Percentiles rank a stretch among this genome's conserved stretches.
phyloP scores from a whole-genome alignment of 2,888 invertebrate genomes.

The Glyphotaelius pellucidus region DNA sequence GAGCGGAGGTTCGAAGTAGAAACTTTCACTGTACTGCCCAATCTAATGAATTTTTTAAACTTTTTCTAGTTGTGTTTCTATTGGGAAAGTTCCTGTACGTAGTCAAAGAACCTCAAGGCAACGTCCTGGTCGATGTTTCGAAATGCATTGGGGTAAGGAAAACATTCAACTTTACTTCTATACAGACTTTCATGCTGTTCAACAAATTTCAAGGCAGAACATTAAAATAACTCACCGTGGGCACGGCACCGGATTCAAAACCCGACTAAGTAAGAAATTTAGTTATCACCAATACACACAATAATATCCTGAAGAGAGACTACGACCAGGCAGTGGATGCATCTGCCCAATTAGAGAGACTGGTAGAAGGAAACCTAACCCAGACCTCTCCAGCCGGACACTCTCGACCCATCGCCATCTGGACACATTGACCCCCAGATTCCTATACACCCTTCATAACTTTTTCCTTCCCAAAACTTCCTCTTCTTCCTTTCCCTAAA shows the following conservation, averaged over 20 bases:
- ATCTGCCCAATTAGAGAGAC: too few relatives aligned
- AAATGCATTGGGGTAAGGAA: constrained; percentile 87
- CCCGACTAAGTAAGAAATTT: too few relatives aligned
- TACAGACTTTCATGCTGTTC: neutral
- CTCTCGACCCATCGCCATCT: too few relatives aligned
- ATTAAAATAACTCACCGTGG: neutral
- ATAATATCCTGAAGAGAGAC: neutral
- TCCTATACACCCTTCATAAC: too few relatives aligned
- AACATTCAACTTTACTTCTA: neutral
- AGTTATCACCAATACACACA: neutral
- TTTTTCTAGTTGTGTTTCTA: constrained; percentile 85
- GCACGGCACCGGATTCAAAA: neutral
- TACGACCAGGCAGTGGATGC: neutral
- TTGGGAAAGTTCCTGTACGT: constrained; percentile 87
- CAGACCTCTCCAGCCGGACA: too few relatives aligned
- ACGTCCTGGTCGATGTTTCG: constrained; percentile 87
- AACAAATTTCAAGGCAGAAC: neutral
- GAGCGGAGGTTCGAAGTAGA: neutral
- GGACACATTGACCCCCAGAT: too few relatives aligned
- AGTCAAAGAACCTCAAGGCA: constrained; percentile 88
- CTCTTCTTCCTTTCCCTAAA: too few relatives aligned
- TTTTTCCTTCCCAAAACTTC: too few relatives aligned
- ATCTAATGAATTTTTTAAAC: neutral
- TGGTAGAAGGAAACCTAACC: too few relatives aligned
- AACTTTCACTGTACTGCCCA: too few relatives aligned